Evolutionary conservation across 2,113 vertebrate genomes (phyloP), one percentile per base, ranked within the genome.

Genomic region (Okapia johnstoni): DNA sequence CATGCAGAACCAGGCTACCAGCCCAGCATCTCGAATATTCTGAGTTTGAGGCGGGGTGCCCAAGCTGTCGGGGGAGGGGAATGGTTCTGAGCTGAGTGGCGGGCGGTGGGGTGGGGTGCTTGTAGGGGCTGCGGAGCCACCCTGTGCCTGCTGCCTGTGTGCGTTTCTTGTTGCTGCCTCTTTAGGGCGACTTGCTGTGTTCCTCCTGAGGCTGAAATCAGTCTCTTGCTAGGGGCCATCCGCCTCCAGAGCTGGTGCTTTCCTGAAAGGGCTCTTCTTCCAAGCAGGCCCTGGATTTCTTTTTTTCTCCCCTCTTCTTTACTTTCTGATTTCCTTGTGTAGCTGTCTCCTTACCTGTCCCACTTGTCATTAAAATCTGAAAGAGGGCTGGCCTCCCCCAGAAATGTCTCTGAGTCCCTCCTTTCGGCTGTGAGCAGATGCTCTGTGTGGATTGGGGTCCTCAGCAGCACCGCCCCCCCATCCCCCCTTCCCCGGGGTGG

Each of bases 351-450:
- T 85, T 87, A 46, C 77, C 76, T 19, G 88, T 96, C 85, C 76
- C 77, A 77, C 95, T 96, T 80, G 98, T 98, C 94, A 98, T 93
- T 98, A 97, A 97, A 95, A 90, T 43, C 77, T 55, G 55, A 85
- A 92, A 96, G 96, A 93, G 58, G 94, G 95, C 91, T 89, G 85
- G 91, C 83, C 58, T 85, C 88, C 79, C 88, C 88, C 73, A 95
- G 88, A 95, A 95, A 88, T 95, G 73, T 94, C 57, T 93, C 93
- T 95, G 93, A 97, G 81, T 93, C 46, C 90, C 60, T 92, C 57
- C 10, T 96, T 96, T 90, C 36, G 36, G 9, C 30, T 23, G 3
- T 2, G 52, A 93, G 92, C 92, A 93, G 85, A 96, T 95, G 94
- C 87, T 88, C 10, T 26, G 54, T 90, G 36, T 80, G 89, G 95